Evolutionary conservation across 2,888 invertebrate species (phyloP).

Genomic region (Dicyrtomina minuta): DNA sequence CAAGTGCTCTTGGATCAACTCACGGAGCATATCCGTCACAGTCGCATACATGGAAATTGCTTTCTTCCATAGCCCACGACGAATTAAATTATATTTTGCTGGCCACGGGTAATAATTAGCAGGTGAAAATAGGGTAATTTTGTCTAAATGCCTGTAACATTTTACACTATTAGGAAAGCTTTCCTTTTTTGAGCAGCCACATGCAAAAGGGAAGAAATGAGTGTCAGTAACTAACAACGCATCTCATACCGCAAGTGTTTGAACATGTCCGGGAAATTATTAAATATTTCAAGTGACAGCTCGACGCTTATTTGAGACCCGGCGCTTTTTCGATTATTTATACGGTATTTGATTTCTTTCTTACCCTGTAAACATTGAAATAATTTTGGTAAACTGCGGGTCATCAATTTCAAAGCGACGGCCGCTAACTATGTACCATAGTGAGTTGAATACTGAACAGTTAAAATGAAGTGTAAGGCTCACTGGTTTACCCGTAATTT

Average conservation of each 20-base stretch:
- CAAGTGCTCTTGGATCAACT: constrained; percentile 3
- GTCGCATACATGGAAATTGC: neutral
- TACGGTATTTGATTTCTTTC: neutral
- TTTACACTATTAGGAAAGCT: neutral
- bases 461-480: constrained; percentile 40
- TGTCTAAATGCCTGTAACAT: constrained; percentile 11
- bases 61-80: neutral
- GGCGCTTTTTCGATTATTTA: neutral
- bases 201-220: too few relatives aligned
- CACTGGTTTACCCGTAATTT: constrained; percentile 36
- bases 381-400: neutral
- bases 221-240: too few relatives aligned
- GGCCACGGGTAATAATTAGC: constrained; percentile 5
- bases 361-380: constrained; percentile 7
- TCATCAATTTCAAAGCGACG: constrained; percentile 6
- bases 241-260: too few relatives aligned
- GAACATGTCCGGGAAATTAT: too few relatives aligned
- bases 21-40: neutral
- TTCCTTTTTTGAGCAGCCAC: too few relatives aligned
- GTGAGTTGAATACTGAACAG: constrained; percentile 45
- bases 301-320: too few relatives aligned
- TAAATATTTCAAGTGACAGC: neutral
- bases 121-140: neutral
- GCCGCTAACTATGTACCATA: constrained; percentile 39
- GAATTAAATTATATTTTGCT: constrained; percentile 11